A percentile compares a stretch with the other conserved stretches of the same genome.
These are phyloP conservation scores for Oriolus oriolus DNA, from an alignment of 2,113 vertebrate genomes.

Conservation along the genomic window DNA sequence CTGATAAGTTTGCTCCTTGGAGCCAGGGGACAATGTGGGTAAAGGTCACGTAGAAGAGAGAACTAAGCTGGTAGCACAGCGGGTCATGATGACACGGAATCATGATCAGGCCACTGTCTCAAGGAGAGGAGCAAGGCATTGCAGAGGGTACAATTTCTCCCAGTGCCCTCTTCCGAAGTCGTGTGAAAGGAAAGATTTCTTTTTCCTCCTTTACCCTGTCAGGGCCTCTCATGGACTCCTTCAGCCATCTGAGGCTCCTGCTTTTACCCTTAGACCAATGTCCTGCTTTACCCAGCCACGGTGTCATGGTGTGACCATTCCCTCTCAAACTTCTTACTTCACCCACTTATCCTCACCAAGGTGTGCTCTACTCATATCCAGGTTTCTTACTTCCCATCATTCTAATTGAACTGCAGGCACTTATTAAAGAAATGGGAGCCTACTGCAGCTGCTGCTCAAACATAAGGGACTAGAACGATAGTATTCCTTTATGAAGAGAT, in stretches of 20 bases:
- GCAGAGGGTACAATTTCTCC: background rate
- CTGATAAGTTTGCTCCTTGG: background rate
- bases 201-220: background rate
- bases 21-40: accelerated
- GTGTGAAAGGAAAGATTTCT: background rate
- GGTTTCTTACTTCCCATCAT: background rate
- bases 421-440: background rate
- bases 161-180: background rate
- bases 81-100: background rate
- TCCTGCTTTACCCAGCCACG: background rate
- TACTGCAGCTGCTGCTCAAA: background rate
- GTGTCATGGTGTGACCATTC: background rate
- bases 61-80: background rate
- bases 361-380: background rate
- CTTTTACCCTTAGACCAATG: background rate
- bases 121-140: background rate
- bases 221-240: background rate
- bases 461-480: background rate
- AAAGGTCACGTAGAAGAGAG: background rate
- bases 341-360: background rate
- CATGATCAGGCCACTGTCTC: background rate
- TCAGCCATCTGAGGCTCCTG: background rate
- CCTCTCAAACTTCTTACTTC: background rate
- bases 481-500: background rate
- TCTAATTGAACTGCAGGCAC: background rate